phyloP scores from a whole-genome alignment of 2,113 vertebrate species.

The Larimichthys polyactis region DNA sequence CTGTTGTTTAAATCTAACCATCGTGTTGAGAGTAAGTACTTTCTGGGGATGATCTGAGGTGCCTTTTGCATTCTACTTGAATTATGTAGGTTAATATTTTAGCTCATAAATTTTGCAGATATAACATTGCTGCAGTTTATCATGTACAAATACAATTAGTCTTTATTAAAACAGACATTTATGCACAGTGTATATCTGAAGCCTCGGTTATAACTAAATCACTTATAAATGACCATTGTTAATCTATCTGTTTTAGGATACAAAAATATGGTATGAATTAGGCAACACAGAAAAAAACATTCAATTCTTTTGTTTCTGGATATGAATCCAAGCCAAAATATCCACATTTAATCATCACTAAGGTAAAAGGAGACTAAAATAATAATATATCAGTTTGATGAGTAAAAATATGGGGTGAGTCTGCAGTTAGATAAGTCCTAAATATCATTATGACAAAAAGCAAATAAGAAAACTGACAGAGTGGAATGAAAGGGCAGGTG shows the following conservation, averaged over 20 bases:
- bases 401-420: neutral
- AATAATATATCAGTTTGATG: neutral
- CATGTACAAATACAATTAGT: neutral
- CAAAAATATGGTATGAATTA: neutral
- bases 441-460: neutral
- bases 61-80: neutral
- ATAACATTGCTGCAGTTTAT: neutral
- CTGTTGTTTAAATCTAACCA: slow-evolving; percentile 17
- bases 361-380: neutral
- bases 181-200: neutral
- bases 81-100: neutral
- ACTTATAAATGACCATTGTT: neutral
- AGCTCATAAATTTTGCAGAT: neutral
- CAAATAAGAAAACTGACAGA: neutral
- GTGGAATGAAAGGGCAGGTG: neutral
- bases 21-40: neutral
- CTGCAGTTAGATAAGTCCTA: neutral
- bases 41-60: neutral
- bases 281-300: neutral
- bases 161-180: neutral
- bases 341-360: neutral
- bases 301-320: neutral
- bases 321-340: neutral
- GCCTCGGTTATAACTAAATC: neutral
- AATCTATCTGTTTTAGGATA: neutral